Percentiles rank a stretch among this genome's conserved stretches.
phyloP scores from a whole-genome alignment of 2,888 invertebrate species.

The Eustalomyia histrio region DNA sequence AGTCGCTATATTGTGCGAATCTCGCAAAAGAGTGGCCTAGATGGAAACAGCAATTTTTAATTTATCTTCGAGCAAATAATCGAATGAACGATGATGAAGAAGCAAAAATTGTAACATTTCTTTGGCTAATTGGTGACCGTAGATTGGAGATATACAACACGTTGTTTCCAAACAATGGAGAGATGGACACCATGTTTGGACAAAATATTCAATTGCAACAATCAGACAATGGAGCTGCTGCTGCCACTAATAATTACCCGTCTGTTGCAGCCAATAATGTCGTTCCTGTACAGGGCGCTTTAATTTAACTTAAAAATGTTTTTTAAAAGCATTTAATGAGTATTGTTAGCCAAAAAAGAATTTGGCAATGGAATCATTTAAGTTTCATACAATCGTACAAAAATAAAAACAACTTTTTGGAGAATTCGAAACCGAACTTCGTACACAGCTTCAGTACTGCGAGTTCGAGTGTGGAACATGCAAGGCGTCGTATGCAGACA shows the following conservation, averaged over 20 bases:
- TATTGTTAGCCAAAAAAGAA: constrained; percentile 58
- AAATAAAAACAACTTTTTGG: constrained; percentile 62
- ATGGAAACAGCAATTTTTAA: no score
- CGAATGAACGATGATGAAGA: background rate
- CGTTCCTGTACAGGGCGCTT: constrained; percentile 14
- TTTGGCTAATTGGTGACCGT: constrained; percentile 22
- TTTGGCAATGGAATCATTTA: constrained; percentile 51
- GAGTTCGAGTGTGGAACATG: no score
- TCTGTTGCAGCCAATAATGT: background rate
- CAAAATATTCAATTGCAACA: no score
- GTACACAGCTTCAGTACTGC: no score
- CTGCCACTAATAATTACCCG: background rate
- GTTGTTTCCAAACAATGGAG: constrained; percentile 19
- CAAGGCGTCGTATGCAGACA: no score
- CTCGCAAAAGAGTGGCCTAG: no score
- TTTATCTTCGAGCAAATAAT: no score
- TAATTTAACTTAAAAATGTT: no score
- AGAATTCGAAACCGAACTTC: no score
- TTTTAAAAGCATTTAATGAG: constrained; percentile 48
- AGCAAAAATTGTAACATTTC: constrained; percentile 21
- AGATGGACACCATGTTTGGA: constrained; percentile 6
- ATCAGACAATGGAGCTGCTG: background rate
- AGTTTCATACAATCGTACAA: constrained; percentile 65
- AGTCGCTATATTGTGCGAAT: no score
- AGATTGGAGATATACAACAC: constrained; percentile 23